These are phyloP conservation scores for Neuroscelio doddi DNA, from an alignment of 2,888 invertebrate species.

Conservation along the genomic window DNA sequence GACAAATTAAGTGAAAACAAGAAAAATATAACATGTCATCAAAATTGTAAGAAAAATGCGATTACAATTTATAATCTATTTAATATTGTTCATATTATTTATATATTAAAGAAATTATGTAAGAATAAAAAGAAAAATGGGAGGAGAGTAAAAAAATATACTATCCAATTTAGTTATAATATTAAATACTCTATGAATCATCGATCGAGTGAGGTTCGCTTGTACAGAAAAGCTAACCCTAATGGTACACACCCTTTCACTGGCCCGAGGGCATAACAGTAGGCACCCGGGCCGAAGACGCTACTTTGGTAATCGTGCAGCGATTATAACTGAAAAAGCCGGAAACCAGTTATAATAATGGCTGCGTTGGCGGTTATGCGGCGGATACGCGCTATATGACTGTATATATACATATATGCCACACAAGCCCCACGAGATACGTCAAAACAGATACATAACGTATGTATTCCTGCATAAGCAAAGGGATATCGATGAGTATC, in stretches of 20 bases:
- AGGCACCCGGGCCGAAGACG: constrained; percentile 66
- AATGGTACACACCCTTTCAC: constrained; percentile 58
- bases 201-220: constrained; percentile 42
- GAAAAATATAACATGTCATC: too few species aligned
- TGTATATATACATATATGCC: constrained; percentile 14
- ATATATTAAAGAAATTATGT: too few species aligned
- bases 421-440: constrained; percentile 35
- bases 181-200: constrained; percentile 33
- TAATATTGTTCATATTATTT: too few species aligned
- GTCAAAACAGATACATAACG: constrained; percentile 38
- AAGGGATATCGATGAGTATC: constrained; percentile 37
- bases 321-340: constrained; percentile 71
- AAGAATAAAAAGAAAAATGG: too few species aligned
- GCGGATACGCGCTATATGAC: constrained; percentile 52
- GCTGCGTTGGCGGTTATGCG: constrained; percentile 59
- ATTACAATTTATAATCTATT: too few species aligned
- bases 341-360: constrained; percentile 68
- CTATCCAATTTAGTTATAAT: neutral
- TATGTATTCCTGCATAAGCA: constrained; percentile 16
- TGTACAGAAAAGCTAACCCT: constrained; percentile 59
- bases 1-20: too few species aligned
- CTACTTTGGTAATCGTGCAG: constrained; percentile 65
- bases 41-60: too few species aligned
- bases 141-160: neutral
- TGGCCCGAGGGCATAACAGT: constrained; percentile 62